Evolutionary conservation across 2,888 invertebrate species (phyloP), one percentile per base, ranked within the genome.

Genomic region (Ochropleura plecta): DNA sequence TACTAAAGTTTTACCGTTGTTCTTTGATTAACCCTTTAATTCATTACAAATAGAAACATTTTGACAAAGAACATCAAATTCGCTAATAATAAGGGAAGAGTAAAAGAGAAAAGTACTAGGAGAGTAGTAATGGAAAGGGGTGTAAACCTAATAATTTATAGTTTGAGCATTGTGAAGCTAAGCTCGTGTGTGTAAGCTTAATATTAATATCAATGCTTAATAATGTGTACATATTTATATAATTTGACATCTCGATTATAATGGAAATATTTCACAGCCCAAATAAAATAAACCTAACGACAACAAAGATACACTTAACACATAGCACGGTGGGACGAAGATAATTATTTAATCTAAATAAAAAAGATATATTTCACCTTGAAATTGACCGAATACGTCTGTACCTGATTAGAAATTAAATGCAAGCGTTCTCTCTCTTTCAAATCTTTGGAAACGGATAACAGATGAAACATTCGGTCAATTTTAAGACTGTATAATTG

Each of bases 101-200:
- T 79, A 72, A 84, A 85, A 70, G 78, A 78, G 82, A 89, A 88
- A 87, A 85, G 72, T 84, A 88, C 88, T 89, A 91, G 86, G 86
- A 89, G 86, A 90, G 82, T 82, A 88, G 86, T 83, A 90, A 82
- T 86, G 84, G 74, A 83, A 85, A 86, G 77, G 79, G 82, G 84
- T 86, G 82, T 85, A 88, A 91, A 89, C 87, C 88, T 88, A 89
- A 88, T 82, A 81, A 86, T 87, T 85, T 46, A 84, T 84, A 87
- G 76, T 86, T 94, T 94, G 94, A 95, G 94, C 94, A 94, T 91
- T 90, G 90, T 89, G 87, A 92, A 93, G 94, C 95, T 95, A 94
- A 95, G 95, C 95, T 94, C 94, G 92, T 93, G 93, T 90, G 84
- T 89, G 82, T 90, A 92, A 91, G 91, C 92, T 91, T 93, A 92